Conservation (phyloP, 1,140 invertebrate genomes). For the Brachionus manjavacas region DNA sequence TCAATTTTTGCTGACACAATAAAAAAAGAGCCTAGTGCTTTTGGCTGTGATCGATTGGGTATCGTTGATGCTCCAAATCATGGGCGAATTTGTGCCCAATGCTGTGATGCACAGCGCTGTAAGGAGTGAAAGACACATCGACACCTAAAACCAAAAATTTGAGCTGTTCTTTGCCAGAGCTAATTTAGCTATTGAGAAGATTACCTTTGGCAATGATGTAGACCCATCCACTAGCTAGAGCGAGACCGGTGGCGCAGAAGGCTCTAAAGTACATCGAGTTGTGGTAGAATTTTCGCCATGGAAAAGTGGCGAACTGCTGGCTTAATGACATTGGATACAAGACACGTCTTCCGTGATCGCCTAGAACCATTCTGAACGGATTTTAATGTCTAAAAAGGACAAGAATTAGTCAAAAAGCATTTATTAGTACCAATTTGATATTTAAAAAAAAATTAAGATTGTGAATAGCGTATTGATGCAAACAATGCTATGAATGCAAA, state of each 20-base stretch:
- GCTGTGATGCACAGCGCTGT: constrained; percentile 39
- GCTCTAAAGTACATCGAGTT: constrained; percentile 41
- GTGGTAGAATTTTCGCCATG: constrained; percentile 17
- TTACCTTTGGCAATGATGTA: constrained; percentile 25
- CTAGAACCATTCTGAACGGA: constrained; percentile 25
- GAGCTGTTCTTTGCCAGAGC: not conserved
- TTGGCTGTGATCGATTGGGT: constrained; percentile 35
- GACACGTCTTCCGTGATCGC: constrained; percentile 37
- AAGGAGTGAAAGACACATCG: constrained; percentile 38
- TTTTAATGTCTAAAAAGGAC: not conserved
- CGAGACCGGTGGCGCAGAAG: constrained; percentile 33
- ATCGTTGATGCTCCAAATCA: constrained; percentile 20
- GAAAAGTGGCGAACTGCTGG: constrained; percentile 25
- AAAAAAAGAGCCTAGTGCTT: not conserved
- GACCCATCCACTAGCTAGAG: constrained; percentile 6
- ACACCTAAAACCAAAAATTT: not conserved
- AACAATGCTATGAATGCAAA: not conserved
- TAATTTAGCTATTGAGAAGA: not conserved
- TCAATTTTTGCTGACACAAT: not conserved
- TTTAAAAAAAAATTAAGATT: not conserved
- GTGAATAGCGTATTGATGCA: not conserved
- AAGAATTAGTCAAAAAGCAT: not conserved
- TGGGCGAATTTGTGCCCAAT: constrained; percentile 40
- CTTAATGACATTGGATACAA: constrained; percentile 39
- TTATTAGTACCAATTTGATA: not conserved